Base-by-base conservation (phyloP, 2,113 vertebrate species). In the Muntiacus muntjak region DNA sequence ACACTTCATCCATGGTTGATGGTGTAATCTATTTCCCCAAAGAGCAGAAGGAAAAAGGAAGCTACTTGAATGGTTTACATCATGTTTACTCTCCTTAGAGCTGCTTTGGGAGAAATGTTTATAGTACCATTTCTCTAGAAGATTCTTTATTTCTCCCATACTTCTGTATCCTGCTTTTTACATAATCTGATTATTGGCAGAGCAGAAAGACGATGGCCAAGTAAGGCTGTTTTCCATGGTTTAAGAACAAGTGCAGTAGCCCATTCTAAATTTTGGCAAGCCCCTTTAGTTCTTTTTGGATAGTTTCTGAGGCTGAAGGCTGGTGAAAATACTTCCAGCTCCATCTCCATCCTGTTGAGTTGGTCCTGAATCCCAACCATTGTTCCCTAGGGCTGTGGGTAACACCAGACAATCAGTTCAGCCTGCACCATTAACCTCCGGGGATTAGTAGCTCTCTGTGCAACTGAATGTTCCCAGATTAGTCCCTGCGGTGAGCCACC, bases 401-500 rank as follows among this genome's bases (percentile, higher is more conserved):
- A 96, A 92, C 64, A 88, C 60, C 95, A 92, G 96, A 96, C 90
- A 97, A 97, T 97, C 97, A 98, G 96, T 96, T 95, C 92, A 58
- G 86, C 58, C 95, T 93, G 94, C 50, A 93, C 94, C 94, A 96
- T 96, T 98, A 98, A 74, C 95, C 96, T 95, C 91, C 82, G 92
- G 98, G 95, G 98, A 97, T 94, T 95, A 87, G 96, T 33, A 96
- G 95, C 96, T 98, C 95, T 97, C 97, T 94, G 87, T 85, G 96
- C 94, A 95, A 97, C 91, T 97, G 97, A 98, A 98, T 96, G 97
- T 94, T 89, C 82, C 92, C 89, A 97, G 97, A 97, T 96, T 92
- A 97, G 96, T 95, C 97, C 97, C 98, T 87, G 76, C 26, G 76
- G 97, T 91, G 87, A 98, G 62, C 97, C 96, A 97, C 98, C 95